phyloP scores from a whole-genome alignment of 2,888 invertebrate species.

The Elegia similella region DNA sequence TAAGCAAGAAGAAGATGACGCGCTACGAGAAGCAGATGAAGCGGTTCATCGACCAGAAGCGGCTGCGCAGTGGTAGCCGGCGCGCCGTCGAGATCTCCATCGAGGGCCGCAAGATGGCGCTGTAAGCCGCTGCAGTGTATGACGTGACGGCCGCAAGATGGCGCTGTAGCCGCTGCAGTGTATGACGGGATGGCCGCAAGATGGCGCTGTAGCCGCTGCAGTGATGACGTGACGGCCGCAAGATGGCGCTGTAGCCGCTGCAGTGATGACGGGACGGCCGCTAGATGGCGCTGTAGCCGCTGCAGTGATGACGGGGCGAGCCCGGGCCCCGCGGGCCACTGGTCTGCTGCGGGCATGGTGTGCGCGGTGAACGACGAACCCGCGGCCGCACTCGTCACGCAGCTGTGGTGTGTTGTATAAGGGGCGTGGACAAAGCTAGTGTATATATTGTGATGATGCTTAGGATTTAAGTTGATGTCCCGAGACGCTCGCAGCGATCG shows the following conservation, averaged over 20 bases:
- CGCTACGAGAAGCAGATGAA: slow-evolving; percentile 96
- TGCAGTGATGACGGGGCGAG: slow-evolving; percentile 84
- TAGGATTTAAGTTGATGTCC: background rate
- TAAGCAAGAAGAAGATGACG: slow-evolving; percentile 91
- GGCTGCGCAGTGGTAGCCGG: slow-evolving; percentile 88
- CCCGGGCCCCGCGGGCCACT: no score
- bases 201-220: slow-evolving; percentile 87
- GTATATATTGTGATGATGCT: background rate
- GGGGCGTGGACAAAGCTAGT: background rate
- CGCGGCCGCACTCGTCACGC: background rate
- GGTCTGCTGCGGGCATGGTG: no score
- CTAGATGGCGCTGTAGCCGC: background rate
- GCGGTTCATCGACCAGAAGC: slow-evolving; percentile 92
- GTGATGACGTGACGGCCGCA: background rate
- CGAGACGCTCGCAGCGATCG: no score
- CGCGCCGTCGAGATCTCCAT: slow-evolving; percentile 97
- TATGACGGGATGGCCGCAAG: slow-evolving; percentile 92
- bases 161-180: background rate
- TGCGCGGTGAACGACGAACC: no score
- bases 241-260: background rate
- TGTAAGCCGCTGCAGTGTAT: slow-evolving; percentile 75
- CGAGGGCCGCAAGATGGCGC: slow-evolving; percentile 97
- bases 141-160: background rate
- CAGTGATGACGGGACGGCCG: slow-evolving; percentile 69
- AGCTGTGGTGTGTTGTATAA: background rate